Evolutionary conservation across 1,140 invertebrate species (phyloP).

Genomic region (Acromyrmex echinatior): DNA sequence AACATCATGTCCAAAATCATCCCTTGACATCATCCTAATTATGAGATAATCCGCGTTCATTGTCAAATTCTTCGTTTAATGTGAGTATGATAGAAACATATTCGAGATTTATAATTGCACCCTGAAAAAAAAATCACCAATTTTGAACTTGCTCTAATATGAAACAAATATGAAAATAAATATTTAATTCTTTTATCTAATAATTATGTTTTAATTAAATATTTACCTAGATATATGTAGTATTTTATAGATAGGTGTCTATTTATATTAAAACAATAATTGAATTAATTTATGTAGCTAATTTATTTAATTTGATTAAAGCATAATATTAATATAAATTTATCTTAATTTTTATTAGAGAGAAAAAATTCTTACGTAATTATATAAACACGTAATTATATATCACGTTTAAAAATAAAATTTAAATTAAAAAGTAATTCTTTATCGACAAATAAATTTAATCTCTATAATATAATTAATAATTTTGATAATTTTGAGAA

Average conservation of each 20-base stretch:
- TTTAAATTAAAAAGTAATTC: not conserved
- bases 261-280: not conserved
- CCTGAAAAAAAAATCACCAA: not conserved
- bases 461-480: too few relatives aligned
- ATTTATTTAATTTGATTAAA: not conserved
- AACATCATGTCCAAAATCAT: not conserved
- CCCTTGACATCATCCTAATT: not conserved
- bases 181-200: too few relatives aligned
- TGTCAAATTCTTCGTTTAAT: not conserved
- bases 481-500: not conserved
- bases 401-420: not conserved
- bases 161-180: not conserved
- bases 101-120: not conserved
- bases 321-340: not conserved
- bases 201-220: constrained; percentile 15
- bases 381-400: not conserved
- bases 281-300: not conserved
- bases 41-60: not conserved
- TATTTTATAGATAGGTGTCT: not conserved
- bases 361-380: not conserved
- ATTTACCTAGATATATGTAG: not conserved
- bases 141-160: not conserved
- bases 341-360: not conserved
- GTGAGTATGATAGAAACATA: not conserved
- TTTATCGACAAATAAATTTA: constrained; percentile 8